A percentile compares a stretch with the other conserved stretches of the same genome.
Evolutionary conservation across 2,888 invertebrate species (phyloP).

Genomic region (Griposia aprilina): DNA sequence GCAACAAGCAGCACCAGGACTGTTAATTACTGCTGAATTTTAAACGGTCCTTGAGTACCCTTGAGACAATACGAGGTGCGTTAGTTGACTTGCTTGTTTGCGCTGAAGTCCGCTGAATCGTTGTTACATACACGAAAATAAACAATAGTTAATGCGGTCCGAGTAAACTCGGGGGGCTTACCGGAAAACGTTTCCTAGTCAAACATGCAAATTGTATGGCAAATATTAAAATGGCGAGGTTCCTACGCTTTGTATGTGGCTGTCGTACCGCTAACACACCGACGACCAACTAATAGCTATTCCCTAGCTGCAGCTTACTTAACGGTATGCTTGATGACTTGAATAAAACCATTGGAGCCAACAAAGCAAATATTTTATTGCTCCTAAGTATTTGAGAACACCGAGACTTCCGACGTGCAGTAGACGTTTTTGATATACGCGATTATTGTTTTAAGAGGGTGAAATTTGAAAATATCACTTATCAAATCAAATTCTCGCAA

Average conservation of each 20-base stretch:
- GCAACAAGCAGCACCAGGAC: conserved; percentile 70
- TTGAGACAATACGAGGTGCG: conserved; percentile 66
- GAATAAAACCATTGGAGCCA: conserved; percentile 82
- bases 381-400: conserved; percentile 76
- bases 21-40: conserved; percentile 72
- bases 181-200: conserved; percentile 85
- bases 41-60: conserved; percentile 71
- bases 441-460: conserved; percentile 37
- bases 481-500: conserved; percentile 39
- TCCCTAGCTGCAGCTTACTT: conserved; percentile 80
- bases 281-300: conserved; percentile 75
- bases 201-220: conserved; percentile 87
- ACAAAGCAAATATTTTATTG: conserved; percentile 80
- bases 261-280: conserved; percentile 76
- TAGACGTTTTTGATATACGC: conserved; percentile 29
- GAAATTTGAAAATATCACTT: conserved; percentile 39
- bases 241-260: conserved; percentile 80
- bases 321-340: conserved; percentile 85
- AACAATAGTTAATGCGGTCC: conserved; percentile 76
- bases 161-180: conserved; percentile 77
- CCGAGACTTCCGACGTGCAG: conserved; percentile 66
- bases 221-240: conserved; percentile 84
- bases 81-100: conserved; percentile 70
- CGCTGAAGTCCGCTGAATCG: conserved; percentile 65
- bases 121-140: conserved; percentile 71